These are phyloP conservation scores for Turdus rufiventris DNA, from an alignment of 2,113 vertebrate genomes.

Conservation along the genomic window DNA sequence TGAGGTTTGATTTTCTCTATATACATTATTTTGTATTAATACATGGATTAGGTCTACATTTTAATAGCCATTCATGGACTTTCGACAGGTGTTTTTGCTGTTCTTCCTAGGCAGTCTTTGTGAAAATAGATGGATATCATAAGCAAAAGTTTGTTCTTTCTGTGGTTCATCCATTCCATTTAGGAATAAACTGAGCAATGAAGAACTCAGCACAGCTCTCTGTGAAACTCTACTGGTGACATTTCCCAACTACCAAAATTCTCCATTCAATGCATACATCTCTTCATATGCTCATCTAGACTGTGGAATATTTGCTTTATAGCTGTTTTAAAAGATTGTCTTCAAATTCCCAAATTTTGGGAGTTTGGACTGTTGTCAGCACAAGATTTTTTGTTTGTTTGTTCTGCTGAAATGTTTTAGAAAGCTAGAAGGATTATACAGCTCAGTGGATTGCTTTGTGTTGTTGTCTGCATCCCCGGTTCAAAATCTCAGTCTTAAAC, in stretches of 20 bases:
- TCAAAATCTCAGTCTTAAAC: background rate
- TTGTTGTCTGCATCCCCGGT: background rate
- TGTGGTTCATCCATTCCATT: background rate
- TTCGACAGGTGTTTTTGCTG: background rate
- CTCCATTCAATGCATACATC: background rate
- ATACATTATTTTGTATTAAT: background rate
- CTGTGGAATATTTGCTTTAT: background rate
- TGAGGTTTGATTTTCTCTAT: background rate
- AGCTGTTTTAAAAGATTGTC: background rate
- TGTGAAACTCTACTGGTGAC: background rate
- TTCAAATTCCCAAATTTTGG: background rate
- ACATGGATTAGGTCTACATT: background rate
- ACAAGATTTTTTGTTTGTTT: background rate
- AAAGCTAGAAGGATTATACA: background rate
- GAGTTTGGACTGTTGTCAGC: background rate
- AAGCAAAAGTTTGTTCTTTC: background rate
- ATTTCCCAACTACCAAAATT: background rate
- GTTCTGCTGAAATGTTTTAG: background rate
- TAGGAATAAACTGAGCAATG: background rate
- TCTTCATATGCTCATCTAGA: background rate
- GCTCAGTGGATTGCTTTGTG: background rate
- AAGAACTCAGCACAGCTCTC: background rate
- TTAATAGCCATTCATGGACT: background rate
- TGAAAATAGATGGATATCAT: background rate
- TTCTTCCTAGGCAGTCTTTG: background rate